phyloP scores from a whole-genome alignment of 2,888 invertebrate genomes.

The Drosophila yooni region DNA sequence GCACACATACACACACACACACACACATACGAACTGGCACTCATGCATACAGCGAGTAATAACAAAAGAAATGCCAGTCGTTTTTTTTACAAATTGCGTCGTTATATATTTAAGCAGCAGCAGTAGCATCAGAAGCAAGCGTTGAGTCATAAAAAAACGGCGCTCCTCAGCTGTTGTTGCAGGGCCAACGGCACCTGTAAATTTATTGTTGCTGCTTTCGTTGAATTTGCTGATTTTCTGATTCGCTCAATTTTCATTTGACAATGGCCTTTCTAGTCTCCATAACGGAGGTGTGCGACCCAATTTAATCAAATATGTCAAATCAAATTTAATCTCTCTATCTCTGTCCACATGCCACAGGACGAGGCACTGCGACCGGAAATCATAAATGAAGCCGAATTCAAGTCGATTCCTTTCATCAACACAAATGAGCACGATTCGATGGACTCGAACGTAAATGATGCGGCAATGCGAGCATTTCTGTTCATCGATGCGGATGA shows the following conservation, averaged over 20 bases:
- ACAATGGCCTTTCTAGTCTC: slow-evolving; percentile 62
- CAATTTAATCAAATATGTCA: neutral
- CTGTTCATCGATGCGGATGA: slow-evolving; percentile 88
- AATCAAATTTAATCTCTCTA: neutral
- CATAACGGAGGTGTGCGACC: slow-evolving; percentile 57
- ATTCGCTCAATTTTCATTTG: neutral
- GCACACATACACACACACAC: slow-evolving; percentile 13
- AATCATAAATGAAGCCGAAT: slow-evolving; percentile 76
- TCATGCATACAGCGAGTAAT: slow-evolving; percentile 21
- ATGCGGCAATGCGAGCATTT: slow-evolving; percentile 81
- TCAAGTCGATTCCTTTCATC: slow-evolving; percentile 82
- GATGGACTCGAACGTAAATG: slow-evolving; percentile 62
- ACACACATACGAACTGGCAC: neutral
- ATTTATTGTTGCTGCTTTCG: slow-evolving; percentile 5
- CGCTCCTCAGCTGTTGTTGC: slow-evolving; percentile 5
- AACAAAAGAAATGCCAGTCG: slow-evolving; percentile 62
- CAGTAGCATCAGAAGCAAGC: slow-evolving; percentile 14
- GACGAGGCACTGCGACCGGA: slow-evolving; percentile 79
- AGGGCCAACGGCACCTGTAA: slow-evolving; percentile 33
- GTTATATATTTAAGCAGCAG: slow-evolving; percentile 49
- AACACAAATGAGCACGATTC: slow-evolving; percentile 68
- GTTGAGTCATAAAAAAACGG: slow-evolving; percentile 36
- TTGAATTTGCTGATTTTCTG: neutral
- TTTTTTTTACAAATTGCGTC: slow-evolving; percentile 61
- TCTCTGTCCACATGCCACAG: slow-evolving; percentile 37